Conservation (phyloP, 2,888 invertebrate species). For the Macrophya alboannulata region DNA sequence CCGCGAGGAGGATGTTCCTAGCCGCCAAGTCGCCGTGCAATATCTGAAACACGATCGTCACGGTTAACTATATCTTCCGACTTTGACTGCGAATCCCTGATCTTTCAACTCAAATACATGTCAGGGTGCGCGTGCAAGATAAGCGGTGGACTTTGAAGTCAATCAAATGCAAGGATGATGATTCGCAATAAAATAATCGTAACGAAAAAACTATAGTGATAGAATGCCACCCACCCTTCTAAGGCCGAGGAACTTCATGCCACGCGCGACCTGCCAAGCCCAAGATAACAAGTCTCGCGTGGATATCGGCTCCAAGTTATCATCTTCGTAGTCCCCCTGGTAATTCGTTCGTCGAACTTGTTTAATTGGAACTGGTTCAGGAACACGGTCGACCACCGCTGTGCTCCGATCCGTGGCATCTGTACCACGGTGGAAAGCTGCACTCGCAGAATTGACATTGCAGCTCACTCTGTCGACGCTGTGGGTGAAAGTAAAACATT, state of each 20-base stretch:
- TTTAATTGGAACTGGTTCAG: slow-evolving; percentile 68
- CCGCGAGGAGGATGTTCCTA: slow-evolving; percentile 91
- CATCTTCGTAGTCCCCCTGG: slow-evolving; percentile 86
- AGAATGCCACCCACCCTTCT: slow-evolving; percentile 85
- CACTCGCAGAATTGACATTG: background rate
- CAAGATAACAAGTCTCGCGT: slow-evolving; percentile 92
- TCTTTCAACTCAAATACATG: background rate
- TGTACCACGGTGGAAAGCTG: background rate
- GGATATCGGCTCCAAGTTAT: slow-evolving; percentile 84
- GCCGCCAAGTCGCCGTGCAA: slow-evolving; percentile 93
- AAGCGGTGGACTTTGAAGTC: too few species aligned
- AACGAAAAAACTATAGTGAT: background rate
- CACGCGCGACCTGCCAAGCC: slow-evolving; percentile 94
- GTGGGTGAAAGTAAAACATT: background rate
- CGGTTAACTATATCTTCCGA: background rate
- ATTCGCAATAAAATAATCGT: background rate
- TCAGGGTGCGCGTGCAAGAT: too few species aligned
- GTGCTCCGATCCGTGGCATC: slow-evolving; percentile 16
- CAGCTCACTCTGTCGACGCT: slow-evolving; percentile 39
- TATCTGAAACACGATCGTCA: slow-evolving; percentile 81
- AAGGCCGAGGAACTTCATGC: slow-evolving; percentile 94
- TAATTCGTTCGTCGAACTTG: slow-evolving; percentile 90
- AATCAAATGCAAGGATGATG: too few species aligned
- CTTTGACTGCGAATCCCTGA: too few species aligned
- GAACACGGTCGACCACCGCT: background rate